Evolutionary conservation across 2,888 invertebrate species (phyloP).

Genomic region (Tineola bisselliella): DNA sequence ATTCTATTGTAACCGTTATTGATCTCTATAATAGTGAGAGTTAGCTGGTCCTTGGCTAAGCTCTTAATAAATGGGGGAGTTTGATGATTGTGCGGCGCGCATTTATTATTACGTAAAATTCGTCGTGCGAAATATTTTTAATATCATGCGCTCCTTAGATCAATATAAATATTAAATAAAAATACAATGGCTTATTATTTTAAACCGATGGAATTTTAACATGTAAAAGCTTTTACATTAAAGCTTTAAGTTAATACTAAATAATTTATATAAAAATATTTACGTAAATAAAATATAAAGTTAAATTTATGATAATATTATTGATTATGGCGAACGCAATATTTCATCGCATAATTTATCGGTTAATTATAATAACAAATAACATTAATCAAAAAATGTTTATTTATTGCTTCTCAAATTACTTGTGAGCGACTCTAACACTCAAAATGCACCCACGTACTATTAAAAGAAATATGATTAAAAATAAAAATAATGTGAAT

Average conservation of each 20-base stretch:
- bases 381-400: neutral
- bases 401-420: neutral
- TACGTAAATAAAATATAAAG: neutral
- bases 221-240: neutral
- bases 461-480: no score
- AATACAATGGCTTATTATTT: neutral
- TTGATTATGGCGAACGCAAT: neutral
- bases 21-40: conserved; percentile 63
- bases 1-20: conserved; percentile 64
- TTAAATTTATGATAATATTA: conserved; percentile 12
- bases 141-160: neutral
- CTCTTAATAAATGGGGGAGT: conserved; percentile 54
- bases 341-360: conserved; percentile 1
- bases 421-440: no score
- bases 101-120: conserved; percentile 24
- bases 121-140: neutral
- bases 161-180: neutral
- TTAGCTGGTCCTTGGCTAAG: conserved; percentile 41
- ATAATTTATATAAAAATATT: neutral
- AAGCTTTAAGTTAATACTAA: neutral
- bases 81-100: conserved; percentile 33
- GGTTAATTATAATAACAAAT: neutral
- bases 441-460: no score
- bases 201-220: neutral
- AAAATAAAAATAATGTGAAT: no score